Conservation (phyloP, 2,888 invertebrate species). For the Eulithis prunata region DNA sequence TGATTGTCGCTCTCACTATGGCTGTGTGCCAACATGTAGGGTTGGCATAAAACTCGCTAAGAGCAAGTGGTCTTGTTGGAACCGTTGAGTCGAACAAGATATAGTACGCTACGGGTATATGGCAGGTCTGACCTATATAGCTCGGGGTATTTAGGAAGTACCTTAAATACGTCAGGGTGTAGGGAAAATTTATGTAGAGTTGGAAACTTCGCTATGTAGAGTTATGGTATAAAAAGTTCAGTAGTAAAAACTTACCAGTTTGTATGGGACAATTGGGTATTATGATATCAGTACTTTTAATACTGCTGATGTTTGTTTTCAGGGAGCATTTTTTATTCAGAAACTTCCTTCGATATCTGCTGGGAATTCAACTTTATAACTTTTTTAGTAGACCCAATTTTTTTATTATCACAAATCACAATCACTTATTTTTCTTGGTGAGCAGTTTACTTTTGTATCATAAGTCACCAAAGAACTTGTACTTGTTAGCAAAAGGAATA, state of each 20-base stretch:
- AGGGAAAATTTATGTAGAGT: slow-evolving; percentile 40
- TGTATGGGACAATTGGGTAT: slow-evolving; percentile 44
- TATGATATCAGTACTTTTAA: slow-evolving; percentile 41
- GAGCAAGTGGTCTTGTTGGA: slow-evolving; percentile 71
- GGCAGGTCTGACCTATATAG: slow-evolving; percentile 55
- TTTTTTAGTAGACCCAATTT: slow-evolving; percentile 31
- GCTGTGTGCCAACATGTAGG: slow-evolving; percentile 77
- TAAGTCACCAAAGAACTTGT: background rate
- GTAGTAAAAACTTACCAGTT: slow-evolving; percentile 47
- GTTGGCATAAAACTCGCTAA: slow-evolving; percentile 69
- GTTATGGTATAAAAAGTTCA: slow-evolving; percentile 40
- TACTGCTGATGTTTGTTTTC: slow-evolving; percentile 40
- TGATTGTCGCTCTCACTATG: slow-evolving; percentile 73
- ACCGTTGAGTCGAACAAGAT: slow-evolving; percentile 69
- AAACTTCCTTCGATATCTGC: slow-evolving; percentile 30
- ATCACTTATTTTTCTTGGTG: slow-evolving; percentile 25
- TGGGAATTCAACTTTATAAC: slow-evolving; percentile 29
- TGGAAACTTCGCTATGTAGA: slow-evolving; percentile 37
- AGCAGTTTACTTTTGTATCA: background rate
- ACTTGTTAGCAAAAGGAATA: background rate
- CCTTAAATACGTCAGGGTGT: slow-evolving; percentile 43
- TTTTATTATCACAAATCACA: slow-evolving; percentile 23
- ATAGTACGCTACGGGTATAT: slow-evolving; percentile 54
- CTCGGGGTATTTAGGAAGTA: slow-evolving; percentile 47
- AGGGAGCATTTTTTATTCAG: slow-evolving; percentile 29